These are phyloP conservation scores for Agelastica alni DNA, from an alignment of 2,888 invertebrate genomes.

Conservation along the genomic window DNA sequence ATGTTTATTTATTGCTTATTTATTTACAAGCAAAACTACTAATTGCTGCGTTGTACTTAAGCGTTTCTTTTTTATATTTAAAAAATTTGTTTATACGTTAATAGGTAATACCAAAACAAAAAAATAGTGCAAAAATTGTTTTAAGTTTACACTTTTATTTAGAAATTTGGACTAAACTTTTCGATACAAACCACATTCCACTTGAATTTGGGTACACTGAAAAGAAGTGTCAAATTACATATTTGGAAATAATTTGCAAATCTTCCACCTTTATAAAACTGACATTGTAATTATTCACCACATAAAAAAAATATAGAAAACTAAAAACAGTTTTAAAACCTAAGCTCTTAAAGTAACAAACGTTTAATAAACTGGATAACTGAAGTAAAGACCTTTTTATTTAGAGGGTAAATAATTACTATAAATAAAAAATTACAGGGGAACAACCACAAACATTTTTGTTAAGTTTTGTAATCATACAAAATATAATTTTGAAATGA, in stretches of 20 bases:
- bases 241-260: constrained; percentile 10
- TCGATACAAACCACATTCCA: constrained; percentile 31
- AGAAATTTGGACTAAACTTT: constrained; percentile 23
- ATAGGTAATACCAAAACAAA: constrained; percentile 6
- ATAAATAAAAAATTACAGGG: too few relatives aligned
- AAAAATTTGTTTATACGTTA: background rate
- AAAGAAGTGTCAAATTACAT: constrained; percentile 11
- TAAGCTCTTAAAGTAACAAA: too few relatives aligned
- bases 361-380: too few relatives aligned
- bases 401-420: too few relatives aligned
- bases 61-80: background rate
- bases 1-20: background rate
- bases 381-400: too few relatives aligned
- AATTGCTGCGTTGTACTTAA: constrained; percentile 1
- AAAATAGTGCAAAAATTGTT: constrained; percentile 11
- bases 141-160: constrained; percentile 17
- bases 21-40: constrained; percentile 4
- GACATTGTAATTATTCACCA: too few relatives aligned
- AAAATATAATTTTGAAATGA: too few relatives aligned
- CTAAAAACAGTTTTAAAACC: too few relatives aligned
- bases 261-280: constrained; percentile 6
- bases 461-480: too few relatives aligned
- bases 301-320: too few relatives aligned
- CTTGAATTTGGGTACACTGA: constrained; percentile 22
- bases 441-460: too few relatives aligned